Evolutionary conservation across 2,113 vertebrate species (phyloP).

Genomic region (Ceyx cyanopectus): DNA sequence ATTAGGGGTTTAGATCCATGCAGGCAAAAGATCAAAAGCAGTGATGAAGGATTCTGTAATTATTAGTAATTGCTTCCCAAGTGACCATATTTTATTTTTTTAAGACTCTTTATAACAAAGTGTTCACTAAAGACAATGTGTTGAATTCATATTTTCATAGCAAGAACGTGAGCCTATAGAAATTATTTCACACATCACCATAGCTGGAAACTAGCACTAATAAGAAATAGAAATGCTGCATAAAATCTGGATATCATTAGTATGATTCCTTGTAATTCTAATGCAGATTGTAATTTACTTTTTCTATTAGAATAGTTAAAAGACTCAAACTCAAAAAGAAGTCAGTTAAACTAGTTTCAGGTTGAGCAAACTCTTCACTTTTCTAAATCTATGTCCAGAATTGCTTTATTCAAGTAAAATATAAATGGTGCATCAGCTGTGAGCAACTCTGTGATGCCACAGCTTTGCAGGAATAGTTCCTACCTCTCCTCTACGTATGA

Average conservation of each 20-base stretch:
- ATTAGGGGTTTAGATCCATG: slow-evolving; percentile 45
- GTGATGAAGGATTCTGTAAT: slow-evolving; percentile 73
- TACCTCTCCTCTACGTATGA: not conserved
- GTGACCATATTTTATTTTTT: slow-evolving; percentile 74
- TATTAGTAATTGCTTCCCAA: slow-evolving; percentile 78
- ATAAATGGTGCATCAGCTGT: not conserved
- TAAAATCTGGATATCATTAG: slow-evolving; percentile 15
- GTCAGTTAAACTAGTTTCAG: not conserved
- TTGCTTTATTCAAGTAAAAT: not conserved
- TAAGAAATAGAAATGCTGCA: slow-evolving; percentile 29
- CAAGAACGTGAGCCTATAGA: slow-evolving; percentile 29
- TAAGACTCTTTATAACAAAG: slow-evolving; percentile 52
- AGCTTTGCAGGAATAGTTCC: not conserved
- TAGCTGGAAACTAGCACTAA: slow-evolving; percentile 52
- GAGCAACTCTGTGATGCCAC: not conserved
- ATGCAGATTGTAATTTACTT: not conserved
- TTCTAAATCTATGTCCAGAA: not conserved
- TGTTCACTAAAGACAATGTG: slow-evolving; percentile 31
- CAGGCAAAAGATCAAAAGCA: slow-evolving; percentile 65
- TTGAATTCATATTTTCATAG: slow-evolving; percentile 62
- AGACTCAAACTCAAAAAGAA: not conserved
- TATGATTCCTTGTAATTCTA: not conserved
- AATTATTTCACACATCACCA: slow-evolving; percentile 45
- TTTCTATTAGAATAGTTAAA: slow-evolving; percentile 8
- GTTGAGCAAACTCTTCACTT: not conserved